Evolutionary conservation across 2,797 vertebrate species (phyloP).

Genomic region (Crocidura indochinensis): DNA sequence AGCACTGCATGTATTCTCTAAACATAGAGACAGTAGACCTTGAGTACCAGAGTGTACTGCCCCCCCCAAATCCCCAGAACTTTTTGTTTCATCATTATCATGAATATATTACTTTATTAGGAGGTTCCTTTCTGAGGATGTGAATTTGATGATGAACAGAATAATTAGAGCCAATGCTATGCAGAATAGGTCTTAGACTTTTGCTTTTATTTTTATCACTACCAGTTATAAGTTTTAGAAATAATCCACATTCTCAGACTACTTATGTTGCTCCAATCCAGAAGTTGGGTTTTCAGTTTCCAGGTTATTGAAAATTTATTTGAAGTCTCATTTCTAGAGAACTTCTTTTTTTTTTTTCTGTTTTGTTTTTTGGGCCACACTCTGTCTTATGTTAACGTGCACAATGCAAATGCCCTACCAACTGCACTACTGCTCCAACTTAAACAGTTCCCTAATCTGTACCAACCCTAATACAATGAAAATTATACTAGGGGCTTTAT

Average conservation of each 20-base stretch:
- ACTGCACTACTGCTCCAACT: background rate
- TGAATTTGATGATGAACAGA: slow-evolving; percentile 29
- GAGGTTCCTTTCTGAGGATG: background rate
- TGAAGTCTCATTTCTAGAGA: slow-evolving; percentile 34
- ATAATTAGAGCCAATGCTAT: background rate
- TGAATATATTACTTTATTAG: background rate
- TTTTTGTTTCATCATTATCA: background rate
- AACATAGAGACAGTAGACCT: too few relatives aligned
- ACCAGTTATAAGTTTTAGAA: slow-evolving; percentile 31
- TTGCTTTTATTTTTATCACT: background rate
- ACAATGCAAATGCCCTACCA: too few relatives aligned
- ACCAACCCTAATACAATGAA: background rate
- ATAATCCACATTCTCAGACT: background rate
- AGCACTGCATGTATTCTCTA: too few relatives aligned
- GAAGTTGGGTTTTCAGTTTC: background rate
- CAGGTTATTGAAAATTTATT: slow-evolving; percentile 66
- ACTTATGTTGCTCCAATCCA: slow-evolving; percentile 17
- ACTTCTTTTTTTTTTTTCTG: too few relatives aligned
- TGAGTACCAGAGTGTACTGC: too few relatives aligned
- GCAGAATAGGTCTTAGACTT: background rate
- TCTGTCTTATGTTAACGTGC: too few relatives aligned
- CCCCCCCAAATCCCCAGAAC: too few relatives aligned
- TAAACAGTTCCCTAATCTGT: slow-evolving; percentile 34
- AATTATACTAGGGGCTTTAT: too few relatives aligned
- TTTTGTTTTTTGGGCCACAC: too few relatives aligned